Evolutionary conservation across 2,888 invertebrate species (phyloP), one percentile per base, ranked within the genome.

Genomic region (Agonopterix heracliana): DNA sequence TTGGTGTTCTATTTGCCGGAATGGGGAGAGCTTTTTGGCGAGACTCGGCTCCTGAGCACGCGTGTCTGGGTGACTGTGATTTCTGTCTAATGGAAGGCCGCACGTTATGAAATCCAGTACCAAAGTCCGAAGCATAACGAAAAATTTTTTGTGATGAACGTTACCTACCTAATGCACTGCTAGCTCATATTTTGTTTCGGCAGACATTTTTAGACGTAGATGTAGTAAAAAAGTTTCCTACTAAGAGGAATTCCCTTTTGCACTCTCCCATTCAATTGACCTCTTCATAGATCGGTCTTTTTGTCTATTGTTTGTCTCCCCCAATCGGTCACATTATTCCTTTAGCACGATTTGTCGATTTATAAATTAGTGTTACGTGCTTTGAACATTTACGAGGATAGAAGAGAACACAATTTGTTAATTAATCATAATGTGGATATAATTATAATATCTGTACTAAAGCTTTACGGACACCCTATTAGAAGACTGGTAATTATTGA

Each of bases 11-110:
- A 53, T 50, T 50, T 53, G 52, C 43, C 54, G 61, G 60, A 56
- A 61, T 57, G 60, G 59, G 64, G 66, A 57, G 67, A 64, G 56
- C 64, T 64, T 68, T 69, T 70, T 65, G 58, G 70, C 68, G 61
- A 59, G 57, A 54, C 63, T 64, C 61, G 45, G 48, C 44, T 49
- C 46, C 49, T 46, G 52, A 49, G 48, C 51, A 52, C 56, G 56
- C 59, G 60, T 54, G 57, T 54, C 54, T 55, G 54, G 50, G 57
- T 52, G 48, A 47, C 58, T 60, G 54, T 51, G 61, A 57, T 61
- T 58, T 59, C 59, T 54, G 55, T 57, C 72, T 75, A 77, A 76
- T 74, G 74, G 73, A 68, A 65, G 56, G 53, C 54, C 52, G 38
- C 51, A 52, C 56, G 57, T 59, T 60, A 53, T 49, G 57, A 56